Conservation (phyloP, 2,797 vertebrate species). For the Melanotaenia pygmaea region DNA sequence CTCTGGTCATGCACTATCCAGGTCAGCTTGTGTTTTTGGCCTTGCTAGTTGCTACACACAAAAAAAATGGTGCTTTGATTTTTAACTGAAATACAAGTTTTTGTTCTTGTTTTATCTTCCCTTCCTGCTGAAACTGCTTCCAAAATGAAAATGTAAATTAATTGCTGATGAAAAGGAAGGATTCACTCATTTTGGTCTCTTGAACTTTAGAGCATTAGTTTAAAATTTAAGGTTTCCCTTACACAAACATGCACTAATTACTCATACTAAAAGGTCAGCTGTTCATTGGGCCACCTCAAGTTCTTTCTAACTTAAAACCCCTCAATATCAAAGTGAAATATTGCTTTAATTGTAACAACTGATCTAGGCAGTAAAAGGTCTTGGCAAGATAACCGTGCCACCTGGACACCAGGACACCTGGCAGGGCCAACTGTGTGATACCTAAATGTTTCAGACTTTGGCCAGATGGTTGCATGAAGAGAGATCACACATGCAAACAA, state of each 20-base stretch:
- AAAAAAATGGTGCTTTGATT: too few species aligned
- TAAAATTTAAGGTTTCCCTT: not conserved
- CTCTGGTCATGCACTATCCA: too few species aligned
- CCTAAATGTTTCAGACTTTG: slow-evolving; percentile 72
- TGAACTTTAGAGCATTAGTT: not conserved
- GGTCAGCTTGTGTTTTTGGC: too few species aligned
- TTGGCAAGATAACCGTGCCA: slow-evolving; percentile 44
- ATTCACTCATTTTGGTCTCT: slow-evolving; percentile 1
- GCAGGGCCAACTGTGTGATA: slow-evolving; percentile 67
- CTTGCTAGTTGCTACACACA: too few species aligned
- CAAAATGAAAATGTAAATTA: not conserved
- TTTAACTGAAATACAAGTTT: too few species aligned
- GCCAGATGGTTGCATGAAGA: slow-evolving; percentile 74
- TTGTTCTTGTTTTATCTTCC: too few species aligned
- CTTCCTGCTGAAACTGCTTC: too few species aligned
- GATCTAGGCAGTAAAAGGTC: slow-evolving; percentile 46
- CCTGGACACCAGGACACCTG: slow-evolving; percentile 67
- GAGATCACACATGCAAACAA: slow-evolving; percentile 49
- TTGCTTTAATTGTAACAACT: slow-evolving; percentile 28
- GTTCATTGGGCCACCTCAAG: slow-evolving; percentile 23
- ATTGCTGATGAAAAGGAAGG: not conserved
- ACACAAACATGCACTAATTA: not conserved
- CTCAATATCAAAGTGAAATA: slow-evolving; percentile 44
- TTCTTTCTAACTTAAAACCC: slow-evolving; percentile 25
- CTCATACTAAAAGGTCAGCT: slow-evolving; percentile 26